Evolutionary conservation across 2,113 vertebrate genomes (phyloP), one percentile per base, ranked within the genome.

Genomic region (Nibea albiflora): DNA sequence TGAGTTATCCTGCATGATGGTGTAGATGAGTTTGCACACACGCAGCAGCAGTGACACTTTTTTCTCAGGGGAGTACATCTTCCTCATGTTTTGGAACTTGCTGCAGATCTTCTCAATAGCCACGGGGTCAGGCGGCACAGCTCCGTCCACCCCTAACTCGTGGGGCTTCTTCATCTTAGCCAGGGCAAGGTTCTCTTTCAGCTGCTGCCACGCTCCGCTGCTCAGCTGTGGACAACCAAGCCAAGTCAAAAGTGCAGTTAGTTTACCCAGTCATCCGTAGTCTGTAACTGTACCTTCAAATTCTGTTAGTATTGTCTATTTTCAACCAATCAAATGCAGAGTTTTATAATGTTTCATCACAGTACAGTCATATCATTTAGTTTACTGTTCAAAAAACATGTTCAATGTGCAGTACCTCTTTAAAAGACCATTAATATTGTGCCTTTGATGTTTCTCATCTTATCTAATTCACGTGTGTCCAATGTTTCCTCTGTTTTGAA

Each of bases 1-100:
- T 90, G 98, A 99, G 96, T 98, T 98, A 88, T 96, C 98, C 92
- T 98, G 97, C 98, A 99, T 99, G 84, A 97, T 96, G 8, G 96
- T 98, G 90, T 99, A 99, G 92, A 99, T 98, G 80, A 98, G 88
- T 89, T 99, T 99, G 93, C 98, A 99, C 70, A 98, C 96, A 58
- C 96, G 92, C 74, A 99, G 92, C 81, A 99, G 94, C 79, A 97
- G 90, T 88, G 96, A 96, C 86, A 99, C 98, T 88, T 99, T 99
- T 92, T 98, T 98, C 85, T 99, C 97, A 0, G 98, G 98, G 0
- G 98, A 99, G 88, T 99, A 99, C 96, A 97, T 96, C 86, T 98
- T 99, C 90, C 96, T 95, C 98, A 99, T 99, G 84, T 93, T 95
- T 78, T 94, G 91, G 92, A 99, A 96, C 85, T 99, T 99, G 80